These are phyloP conservation scores for Rhodeus uyekii DNA, from an alignment of 2,797 vertebrate species.

Conservation along the genomic window DNA sequence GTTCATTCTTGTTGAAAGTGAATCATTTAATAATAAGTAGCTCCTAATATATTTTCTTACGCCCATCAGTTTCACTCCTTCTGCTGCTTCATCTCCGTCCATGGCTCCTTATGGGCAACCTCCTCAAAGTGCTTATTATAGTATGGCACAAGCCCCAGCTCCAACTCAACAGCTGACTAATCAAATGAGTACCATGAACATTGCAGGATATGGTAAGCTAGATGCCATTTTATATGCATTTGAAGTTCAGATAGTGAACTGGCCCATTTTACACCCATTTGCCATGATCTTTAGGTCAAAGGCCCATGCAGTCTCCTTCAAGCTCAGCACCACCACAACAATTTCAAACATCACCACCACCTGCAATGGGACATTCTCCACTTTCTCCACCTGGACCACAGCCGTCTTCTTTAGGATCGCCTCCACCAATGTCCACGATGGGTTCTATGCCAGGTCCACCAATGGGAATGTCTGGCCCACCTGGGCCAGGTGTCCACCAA, in stretches of 20 bases:
- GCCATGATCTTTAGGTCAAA: slow-evolving; percentile 69
- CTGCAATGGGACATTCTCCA: slow-evolving; percentile 66
- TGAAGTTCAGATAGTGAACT: background rate
- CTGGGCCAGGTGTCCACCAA: slow-evolving; percentile 73
- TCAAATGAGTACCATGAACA: slow-evolving; percentile 86
- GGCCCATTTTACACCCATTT: background rate
- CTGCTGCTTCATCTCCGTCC: slow-evolving; percentile 64
- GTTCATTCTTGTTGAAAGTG: background rate
- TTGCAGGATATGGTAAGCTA: slow-evolving; percentile 83
- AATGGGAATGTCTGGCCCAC: slow-evolving; percentile 68
- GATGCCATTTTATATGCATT: background rate
- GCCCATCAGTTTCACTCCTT: slow-evolving; percentile 75
- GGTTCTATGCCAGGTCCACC: slow-evolving; percentile 65
- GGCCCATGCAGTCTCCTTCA: slow-evolving; percentile 63
- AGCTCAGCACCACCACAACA: slow-evolving; percentile 64
- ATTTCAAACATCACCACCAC: slow-evolving; percentile 66
- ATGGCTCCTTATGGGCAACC: slow-evolving; percentile 72
- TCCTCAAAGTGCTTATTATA: slow-evolving; percentile 73
- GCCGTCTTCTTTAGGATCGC: slow-evolving; percentile 64
- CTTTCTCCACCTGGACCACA: slow-evolving; percentile 75
- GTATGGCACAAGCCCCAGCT: slow-evolving; percentile 68
- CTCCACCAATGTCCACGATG: slow-evolving; percentile 68
- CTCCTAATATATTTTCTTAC: slow-evolving; percentile 4
- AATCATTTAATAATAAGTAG: background rate
- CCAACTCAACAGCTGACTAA: slow-evolving; percentile 80